These are phyloP conservation scores for Megalops cyprinoides DNA, from an alignment of 2,797 vertebrate species.

Conservation along the genomic window DNA sequence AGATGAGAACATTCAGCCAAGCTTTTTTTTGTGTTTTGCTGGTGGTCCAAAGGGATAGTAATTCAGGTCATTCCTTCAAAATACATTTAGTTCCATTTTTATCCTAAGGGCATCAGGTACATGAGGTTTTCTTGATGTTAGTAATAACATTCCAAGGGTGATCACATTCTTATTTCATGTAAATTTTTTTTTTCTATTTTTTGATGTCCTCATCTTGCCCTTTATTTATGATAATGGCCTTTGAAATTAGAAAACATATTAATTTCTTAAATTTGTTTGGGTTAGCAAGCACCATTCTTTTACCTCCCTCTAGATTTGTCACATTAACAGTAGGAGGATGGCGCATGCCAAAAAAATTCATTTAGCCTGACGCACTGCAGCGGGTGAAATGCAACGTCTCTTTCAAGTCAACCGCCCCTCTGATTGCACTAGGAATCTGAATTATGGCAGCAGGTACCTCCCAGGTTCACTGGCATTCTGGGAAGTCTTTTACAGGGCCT, in stretches of 20 bases:
- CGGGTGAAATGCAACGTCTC: not conserved
- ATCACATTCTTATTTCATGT: no score
- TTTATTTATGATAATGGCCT: not conserved
- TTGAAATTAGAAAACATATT: not conserved
- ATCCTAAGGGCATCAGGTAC: not conserved
- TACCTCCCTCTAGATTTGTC: not conserved
- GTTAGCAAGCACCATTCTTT: not conserved
- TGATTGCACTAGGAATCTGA: slow-evolving; percentile 15
- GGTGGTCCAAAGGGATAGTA: not conserved
- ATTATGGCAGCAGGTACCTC: slow-evolving; percentile 34
- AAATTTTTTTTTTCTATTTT: not conserved
- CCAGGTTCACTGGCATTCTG: not conserved
- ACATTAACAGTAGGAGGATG: not conserved
- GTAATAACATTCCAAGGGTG: no score
- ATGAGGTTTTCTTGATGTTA: no score
- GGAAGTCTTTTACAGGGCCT: slow-evolving; percentile 6
- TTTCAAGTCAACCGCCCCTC: not conserved
- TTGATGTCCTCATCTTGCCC: not conserved
- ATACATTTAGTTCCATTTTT: not conserved
- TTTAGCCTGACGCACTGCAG: not conserved
- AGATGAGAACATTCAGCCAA: not conserved
- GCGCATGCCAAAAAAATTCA: not conserved
- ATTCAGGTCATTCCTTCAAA: not conserved
- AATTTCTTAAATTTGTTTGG: not conserved
- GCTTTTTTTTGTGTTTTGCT: not conserved